These are phyloP conservation scores for Macrosteles quadrilineatus DNA, from an alignment of 1,140 invertebrate species.

Conservation along the genomic window DNA sequence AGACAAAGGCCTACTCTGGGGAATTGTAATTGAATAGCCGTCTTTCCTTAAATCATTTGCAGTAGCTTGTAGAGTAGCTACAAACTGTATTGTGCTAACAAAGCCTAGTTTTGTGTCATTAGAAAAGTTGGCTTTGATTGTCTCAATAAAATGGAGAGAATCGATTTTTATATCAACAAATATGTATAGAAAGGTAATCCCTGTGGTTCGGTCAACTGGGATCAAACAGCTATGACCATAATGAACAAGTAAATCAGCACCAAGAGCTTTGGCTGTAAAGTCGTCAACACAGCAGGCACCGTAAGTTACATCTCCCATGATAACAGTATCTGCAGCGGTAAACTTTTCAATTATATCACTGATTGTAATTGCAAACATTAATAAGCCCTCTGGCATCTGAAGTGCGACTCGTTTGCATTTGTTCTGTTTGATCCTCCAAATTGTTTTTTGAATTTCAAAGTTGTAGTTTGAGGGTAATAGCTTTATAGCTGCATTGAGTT, in stretches of 20 bases:
- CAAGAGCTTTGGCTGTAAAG: conserved; percentile 86
- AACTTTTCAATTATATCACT: conserved; percentile 93
- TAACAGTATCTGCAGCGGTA: conserved; percentile 89
- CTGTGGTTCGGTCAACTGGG: conserved; percentile 87
- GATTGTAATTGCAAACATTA: conserved; percentile 92
- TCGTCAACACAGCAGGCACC: conserved; percentile 99
- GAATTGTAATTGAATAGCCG: conserved; percentile 79
- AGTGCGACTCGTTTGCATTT: conserved; percentile 87
- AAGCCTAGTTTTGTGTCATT: conserved; percentile 64
- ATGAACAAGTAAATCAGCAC: conserved; percentile 92
- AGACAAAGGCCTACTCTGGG: conserved; percentile 93
- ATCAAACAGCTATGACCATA: conserved; percentile 99
- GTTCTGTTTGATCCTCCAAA: conserved; percentile 89
- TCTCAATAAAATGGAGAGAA: conserved; percentile 87
- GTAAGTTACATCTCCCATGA: conserved; percentile 99
- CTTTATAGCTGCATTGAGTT: conserved; percentile 71
- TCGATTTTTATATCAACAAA: conserved; percentile 97
- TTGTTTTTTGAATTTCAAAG: conserved; percentile 98
- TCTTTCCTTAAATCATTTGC: conserved; percentile 67
- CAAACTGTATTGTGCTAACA: conserved; percentile 98
- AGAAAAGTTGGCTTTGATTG: conserved; percentile 81
- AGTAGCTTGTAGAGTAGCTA: conserved; percentile 83
- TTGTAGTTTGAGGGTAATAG: conserved; percentile 93
- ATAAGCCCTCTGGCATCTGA: conserved; percentile 94
- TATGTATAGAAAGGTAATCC: conserved; percentile 92